Percentiles rank a stretch among this genome's conserved stretches.
Evolutionary conservation across 2,888 invertebrate genomes (phyloP).

Genomic region (Temnothorax ravouxi): DNA sequence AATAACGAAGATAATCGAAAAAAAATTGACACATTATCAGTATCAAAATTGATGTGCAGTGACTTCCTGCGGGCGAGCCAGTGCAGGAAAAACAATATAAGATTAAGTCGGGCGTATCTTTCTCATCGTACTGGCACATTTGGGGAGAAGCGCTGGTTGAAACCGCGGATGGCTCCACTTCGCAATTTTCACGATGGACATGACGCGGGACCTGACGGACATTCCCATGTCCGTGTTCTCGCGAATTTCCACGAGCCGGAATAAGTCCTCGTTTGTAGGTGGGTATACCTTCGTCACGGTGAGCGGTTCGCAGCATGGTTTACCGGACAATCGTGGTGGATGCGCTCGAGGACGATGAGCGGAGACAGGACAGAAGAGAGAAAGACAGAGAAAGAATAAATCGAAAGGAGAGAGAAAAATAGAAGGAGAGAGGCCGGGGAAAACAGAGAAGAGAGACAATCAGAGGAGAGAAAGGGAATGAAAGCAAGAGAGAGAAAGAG

Average conservation of each 20-base stretch:
- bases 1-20: slow-evolving; percentile 7
- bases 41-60: neutral
- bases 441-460: slow-evolving; percentile 50
- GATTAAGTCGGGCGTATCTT: neutral
- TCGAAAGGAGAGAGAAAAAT: slow-evolving; percentile 52
- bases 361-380: slow-evolving; percentile 74
- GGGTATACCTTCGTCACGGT: slow-evolving; percentile 84
- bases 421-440: slow-evolving; percentile 39
- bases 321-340: slow-evolving; percentile 82
- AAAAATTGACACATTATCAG: neutral
- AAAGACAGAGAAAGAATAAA: slow-evolving; percentile 58
- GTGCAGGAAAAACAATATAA: neutral
- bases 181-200: slow-evolving; percentile 38
- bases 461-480: slow-evolving; percentile 41
- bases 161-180: neutral
- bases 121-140: neutral
- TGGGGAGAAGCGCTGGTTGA: neutral
- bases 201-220: slow-evolving; percentile 63
- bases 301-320: slow-evolving; percentile 82
- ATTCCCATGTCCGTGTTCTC: slow-evolving; percentile 79
- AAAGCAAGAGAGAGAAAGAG: slow-evolving; percentile 41
- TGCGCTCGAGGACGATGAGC: slow-evolving; percentile 81
- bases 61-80: neutral
- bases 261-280: slow-evolving; percentile 82
- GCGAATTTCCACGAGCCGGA: slow-evolving; percentile 76